A percentile compares a stretch with the other conserved stretches of the same genome.
Conservation (phyloP, 2,797 vertebrate genomes). For the Chelon labrosus region DNA sequence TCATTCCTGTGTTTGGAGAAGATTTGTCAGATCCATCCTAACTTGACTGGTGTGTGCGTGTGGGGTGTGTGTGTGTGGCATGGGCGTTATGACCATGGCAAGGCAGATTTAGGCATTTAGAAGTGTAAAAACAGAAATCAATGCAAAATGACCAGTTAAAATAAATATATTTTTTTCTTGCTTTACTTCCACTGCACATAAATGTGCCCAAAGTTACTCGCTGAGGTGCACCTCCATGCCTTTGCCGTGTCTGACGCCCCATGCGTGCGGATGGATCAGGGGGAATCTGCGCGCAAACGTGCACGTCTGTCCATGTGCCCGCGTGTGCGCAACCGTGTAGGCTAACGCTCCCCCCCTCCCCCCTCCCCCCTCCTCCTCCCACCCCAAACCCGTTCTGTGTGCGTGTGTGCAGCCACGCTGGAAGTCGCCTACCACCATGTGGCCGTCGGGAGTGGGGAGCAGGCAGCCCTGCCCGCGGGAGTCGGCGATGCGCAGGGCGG, state of each 20-base stretch:
- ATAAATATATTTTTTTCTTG: too few species aligned
- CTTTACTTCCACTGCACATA: too few species aligned
- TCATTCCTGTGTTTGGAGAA: conserved; percentile 49
- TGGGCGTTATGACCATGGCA: conserved; percentile 46
- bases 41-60: conserved; percentile 58
- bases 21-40: conserved; percentile 59
- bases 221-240: background rate
- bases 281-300: conserved; percentile 53
- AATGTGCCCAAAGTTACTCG: background rate
- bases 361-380: background rate
- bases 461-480: conserved; percentile 92
- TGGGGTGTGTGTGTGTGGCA: conserved; percentile 12
- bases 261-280: conserved; percentile 39
- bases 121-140: too few species aligned
- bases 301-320: conserved; percentile 35
- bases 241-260: conserved; percentile 42
- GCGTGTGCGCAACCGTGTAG: conserved; percentile 1
- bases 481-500: conserved; percentile 92
- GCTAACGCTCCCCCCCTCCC: conserved; percentile 34
- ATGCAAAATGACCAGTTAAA: too few species aligned
- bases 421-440: conserved; percentile 88
- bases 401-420: conserved; percentile 80
- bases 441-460: conserved; percentile 91
- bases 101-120: background rate
- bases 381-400: conserved; percentile 10